Evolutionary conservation across 1,140 invertebrate genomes (phyloP).

Genomic region (Pogonomyrmex barbatus): DNA sequence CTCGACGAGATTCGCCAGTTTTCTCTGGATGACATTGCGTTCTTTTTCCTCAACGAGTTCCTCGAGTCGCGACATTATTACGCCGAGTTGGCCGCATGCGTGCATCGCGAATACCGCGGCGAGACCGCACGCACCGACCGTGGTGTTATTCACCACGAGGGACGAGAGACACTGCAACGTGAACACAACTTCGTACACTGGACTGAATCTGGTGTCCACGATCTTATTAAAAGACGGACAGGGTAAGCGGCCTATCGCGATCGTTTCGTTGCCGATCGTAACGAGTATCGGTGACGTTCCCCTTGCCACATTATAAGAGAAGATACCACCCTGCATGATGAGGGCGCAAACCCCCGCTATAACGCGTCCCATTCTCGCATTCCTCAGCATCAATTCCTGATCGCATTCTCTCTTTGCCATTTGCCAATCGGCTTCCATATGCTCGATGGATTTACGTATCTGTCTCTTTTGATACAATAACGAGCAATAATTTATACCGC

Average conservation of each 20-base stretch:
- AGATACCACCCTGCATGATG: constrained; percentile 55
- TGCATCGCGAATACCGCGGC: constrained; percentile 59
- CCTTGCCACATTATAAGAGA: constrained; percentile 23
- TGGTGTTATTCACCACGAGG: constrained; percentile 67
- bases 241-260: constrained; percentile 14
- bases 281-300: constrained; percentile 2
- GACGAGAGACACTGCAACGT: constrained; percentile 63
- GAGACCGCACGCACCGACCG: constrained; percentile 52
- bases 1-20: constrained; percentile 40
- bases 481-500: constrained; percentile 75
- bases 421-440: constrained; percentile 76
- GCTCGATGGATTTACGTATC: constrained; percentile 73
- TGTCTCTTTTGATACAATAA: constrained; percentile 65
- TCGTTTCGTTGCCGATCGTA: constrained; percentile 58
- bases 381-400: constrained; percentile 42
- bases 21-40: constrained; percentile 19
- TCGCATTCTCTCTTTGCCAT: constrained; percentile 31
- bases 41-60: constrained; percentile 43
- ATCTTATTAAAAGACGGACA: constrained; percentile 46
- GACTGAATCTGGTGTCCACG: constrained; percentile 64
- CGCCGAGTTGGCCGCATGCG: constrained; percentile 73
- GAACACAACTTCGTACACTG: constrained; percentile 69
- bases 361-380: constrained; percentile 15
- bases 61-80: constrained; percentile 63
- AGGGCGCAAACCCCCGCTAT: constrained; percentile 37